phyloP scores from a whole-genome alignment of 2,113 vertebrate species.

The Dasypus novemcinctus region DNA sequence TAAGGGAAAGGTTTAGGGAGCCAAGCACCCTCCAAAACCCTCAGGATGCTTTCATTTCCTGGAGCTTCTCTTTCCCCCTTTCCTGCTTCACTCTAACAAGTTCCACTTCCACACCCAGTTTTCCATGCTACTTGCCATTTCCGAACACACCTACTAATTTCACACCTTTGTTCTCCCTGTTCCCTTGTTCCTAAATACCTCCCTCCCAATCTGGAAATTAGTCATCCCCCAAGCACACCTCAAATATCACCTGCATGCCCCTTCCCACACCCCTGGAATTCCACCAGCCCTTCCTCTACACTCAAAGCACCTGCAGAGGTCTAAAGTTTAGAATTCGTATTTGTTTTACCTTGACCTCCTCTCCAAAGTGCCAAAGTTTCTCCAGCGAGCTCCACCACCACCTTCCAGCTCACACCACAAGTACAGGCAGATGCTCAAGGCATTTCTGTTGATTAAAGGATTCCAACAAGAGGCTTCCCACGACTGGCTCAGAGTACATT shows the following conservation, averaged over 20 bases:
- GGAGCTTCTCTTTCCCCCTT: not conserved
- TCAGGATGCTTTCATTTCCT: not conserved
- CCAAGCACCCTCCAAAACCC: not conserved
- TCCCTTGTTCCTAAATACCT: not conserved
- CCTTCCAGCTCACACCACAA: not conserved
- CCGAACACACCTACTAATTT: not conserved
- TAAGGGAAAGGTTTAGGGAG: not conserved
- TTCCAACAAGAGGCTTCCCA: not conserved
- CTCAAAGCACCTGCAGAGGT: not conserved
- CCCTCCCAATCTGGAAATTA: not conserved
- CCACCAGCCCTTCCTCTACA: not conserved
- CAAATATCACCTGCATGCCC: not conserved
- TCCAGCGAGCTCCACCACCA: not conserved
- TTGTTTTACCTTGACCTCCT: not conserved
- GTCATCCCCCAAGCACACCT: not conserved
- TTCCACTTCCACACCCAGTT: not conserved
- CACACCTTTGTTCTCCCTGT: not conserved
- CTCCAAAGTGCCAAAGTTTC: not conserved
- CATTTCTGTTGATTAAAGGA: not conserved
- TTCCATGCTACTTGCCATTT: not conserved
- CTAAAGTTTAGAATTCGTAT: not conserved
- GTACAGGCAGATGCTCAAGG: not conserved
- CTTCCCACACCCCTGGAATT: fast-evolving
- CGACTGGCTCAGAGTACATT: not conserved
- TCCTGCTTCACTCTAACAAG: not conserved